Conservation (phyloP, 2,888 invertebrate species). For the Caenorhabditis virilis region DNA sequence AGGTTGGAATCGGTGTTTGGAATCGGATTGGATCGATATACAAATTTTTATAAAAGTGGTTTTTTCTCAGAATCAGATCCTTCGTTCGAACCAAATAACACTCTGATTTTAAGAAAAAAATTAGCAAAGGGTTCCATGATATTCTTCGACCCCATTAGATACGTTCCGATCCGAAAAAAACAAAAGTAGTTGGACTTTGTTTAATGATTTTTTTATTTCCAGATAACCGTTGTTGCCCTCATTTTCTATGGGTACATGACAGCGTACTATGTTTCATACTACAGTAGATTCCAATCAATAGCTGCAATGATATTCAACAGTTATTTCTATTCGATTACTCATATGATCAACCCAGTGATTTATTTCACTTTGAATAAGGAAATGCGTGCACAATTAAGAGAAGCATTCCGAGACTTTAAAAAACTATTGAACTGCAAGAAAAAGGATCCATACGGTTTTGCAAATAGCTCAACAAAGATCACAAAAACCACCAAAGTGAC, state of each 20-base stretch:
- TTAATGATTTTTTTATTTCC: constrained; percentile 20
- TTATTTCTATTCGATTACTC: constrained; percentile 68
- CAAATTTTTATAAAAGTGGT: not conserved
- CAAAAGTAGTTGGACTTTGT: not conserved
- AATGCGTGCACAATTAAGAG: constrained; percentile 45
- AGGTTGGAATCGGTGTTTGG: constrained; percentile 53
- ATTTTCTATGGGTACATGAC: constrained; percentile 68
- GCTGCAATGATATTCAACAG: constrained; percentile 66
- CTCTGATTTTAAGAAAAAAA: not conserved
- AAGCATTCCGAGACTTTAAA: constrained; percentile 25
- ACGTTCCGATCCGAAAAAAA: not conserved
- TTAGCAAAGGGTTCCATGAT: not conserved
- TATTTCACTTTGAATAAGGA: constrained; percentile 66
- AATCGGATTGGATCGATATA: not conserved
- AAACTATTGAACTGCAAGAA: constrained; percentile 28
- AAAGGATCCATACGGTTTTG: constrained; percentile 39
- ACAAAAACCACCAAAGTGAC: constrained; percentile 37
- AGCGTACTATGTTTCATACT: constrained; percentile 67
- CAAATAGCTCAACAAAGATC: constrained; percentile 37
- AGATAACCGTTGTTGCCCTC: constrained; percentile 67
- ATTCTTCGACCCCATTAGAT: not conserved
- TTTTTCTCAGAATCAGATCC: no score
- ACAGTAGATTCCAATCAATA: constrained; percentile 49
- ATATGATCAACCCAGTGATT: constrained; percentile 68
- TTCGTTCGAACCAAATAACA: no score